A percentile compares a stretch with the other conserved stretches of the same genome.
Evolutionary conservation across 2,888 invertebrate genomes (phyloP).

Genomic region (Trachelus troglodyta): DNA sequence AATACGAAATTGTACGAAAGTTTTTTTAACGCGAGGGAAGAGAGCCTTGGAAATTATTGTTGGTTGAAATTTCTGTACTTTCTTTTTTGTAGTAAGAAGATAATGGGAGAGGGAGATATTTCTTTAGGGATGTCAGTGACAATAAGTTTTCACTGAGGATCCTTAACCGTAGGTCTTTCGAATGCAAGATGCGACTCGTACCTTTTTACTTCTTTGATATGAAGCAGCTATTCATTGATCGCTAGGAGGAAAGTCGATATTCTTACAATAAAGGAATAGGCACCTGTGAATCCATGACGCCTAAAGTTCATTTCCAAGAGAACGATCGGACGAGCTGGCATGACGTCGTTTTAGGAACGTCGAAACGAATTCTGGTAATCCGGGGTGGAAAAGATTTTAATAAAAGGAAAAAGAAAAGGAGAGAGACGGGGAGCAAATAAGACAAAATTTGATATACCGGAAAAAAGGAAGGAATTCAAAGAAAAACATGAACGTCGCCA

Average conservation of each 20-base stretch:
- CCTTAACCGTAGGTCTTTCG: background rate
- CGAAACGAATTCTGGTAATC: background rate
- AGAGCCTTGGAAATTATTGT: background rate
- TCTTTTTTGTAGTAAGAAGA: background rate
- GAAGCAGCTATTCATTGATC: background rate
- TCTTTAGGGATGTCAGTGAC: background rate
- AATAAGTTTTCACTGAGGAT: background rate
- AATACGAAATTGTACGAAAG: background rate
- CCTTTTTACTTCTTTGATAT: background rate
- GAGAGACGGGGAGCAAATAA: background rate
- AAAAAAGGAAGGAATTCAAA: background rate
- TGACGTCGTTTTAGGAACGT: background rate
- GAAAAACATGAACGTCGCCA: background rate
- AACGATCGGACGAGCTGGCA: background rate
- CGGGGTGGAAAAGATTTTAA: background rate
- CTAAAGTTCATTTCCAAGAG: background rate
- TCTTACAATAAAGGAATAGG: background rate
- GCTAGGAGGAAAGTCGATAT: background rate
- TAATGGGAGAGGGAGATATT: background rate
- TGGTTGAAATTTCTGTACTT: background rate
- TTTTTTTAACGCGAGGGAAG: background rate
- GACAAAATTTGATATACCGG: background rate
- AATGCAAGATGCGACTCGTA: background rate
- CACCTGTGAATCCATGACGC: background rate
- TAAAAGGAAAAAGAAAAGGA: background rate